Conservation (phyloP, 2,888 invertebrate genomes). For the Cephonodes hylas region DNA sequence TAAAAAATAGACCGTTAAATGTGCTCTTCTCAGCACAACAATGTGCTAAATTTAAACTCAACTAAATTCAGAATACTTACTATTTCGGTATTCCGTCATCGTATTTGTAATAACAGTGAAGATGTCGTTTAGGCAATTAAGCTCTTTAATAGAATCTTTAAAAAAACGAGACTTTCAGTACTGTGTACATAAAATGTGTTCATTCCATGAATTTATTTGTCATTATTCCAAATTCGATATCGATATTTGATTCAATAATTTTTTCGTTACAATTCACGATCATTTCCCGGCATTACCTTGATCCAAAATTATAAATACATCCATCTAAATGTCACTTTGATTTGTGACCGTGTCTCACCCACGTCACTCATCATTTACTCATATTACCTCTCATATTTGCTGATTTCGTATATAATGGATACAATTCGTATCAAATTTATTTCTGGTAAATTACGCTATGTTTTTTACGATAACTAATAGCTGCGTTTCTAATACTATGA, state of each 20-base stretch:
- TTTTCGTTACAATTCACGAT: not conserved
- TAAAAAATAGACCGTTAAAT: not conserved
- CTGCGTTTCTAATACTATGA: too few relatives aligned
- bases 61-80: too few relatives aligned
- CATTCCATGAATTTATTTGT: not conserved
- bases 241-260: not conserved
- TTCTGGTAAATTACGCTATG: too few relatives aligned
- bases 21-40: not conserved
- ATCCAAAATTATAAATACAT: not conserved
- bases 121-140: too few relatives aligned
- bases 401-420: not conserved
- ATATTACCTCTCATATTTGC: not conserved
- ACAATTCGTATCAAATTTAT: not conserved
- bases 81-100: too few relatives aligned
- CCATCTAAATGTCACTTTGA: not conserved
- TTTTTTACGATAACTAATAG: too few relatives aligned
- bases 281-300: not conserved
- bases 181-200: too few relatives aligned
- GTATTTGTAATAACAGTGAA: too few relatives aligned
- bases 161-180: too few relatives aligned
- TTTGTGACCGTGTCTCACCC: not conserved
- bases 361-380: not conserved
- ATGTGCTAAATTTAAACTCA: too few relatives aligned
- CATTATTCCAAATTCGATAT: not conserved
- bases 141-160: too few relatives aligned